Evolutionary conservation across 2,113 vertebrate species (phyloP).

Genomic region (Syngnathus scovelli): DNA sequence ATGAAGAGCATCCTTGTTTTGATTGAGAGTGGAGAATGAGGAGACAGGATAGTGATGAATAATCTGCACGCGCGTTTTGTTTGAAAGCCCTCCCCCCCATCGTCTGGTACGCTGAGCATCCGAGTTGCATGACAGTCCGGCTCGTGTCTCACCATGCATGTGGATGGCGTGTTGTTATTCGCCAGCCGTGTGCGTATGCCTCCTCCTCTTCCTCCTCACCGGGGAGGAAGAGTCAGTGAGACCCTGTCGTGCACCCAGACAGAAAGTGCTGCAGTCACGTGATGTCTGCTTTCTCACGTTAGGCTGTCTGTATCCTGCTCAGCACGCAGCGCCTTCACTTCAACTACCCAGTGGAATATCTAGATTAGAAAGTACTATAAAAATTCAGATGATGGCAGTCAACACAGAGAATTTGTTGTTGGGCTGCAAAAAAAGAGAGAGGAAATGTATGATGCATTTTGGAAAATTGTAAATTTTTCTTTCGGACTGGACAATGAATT

Average conservation of each 20-base stretch:
- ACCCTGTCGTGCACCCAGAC: slow-evolving; percentile 49
- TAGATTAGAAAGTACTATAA: neutral
- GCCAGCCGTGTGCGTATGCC: slow-evolving; percentile 29
- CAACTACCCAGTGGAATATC: neutral
- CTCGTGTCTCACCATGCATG: neutral
- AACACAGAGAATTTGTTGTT: no score
- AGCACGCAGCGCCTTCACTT: neutral
- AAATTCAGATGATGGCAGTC: neutral
- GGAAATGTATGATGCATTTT: neutral
- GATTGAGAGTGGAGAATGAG: neutral
- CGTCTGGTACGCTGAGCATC: neutral
- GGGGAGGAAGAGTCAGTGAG: slow-evolving; percentile 43
- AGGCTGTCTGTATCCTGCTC: slow-evolving; percentile 39
- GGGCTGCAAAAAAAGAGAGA: neutral
- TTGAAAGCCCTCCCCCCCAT: neutral
- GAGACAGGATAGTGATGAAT: neutral
- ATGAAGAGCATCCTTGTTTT: neutral
- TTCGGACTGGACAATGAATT: neutral
- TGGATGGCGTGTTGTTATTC: slow-evolving; percentile 45
- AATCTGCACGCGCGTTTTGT: neutral
- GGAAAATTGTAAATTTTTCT: no score
- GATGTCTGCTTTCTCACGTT: slow-evolving; percentile 57
- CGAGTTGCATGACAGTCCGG: neutral
- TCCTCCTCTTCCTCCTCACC: slow-evolving; percentile 27
- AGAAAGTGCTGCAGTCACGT: slow-evolving; percentile 65